Base-by-base conservation (phyloP, 2,888 invertebrate genomes). In the Apotomis capreana region DNA sequence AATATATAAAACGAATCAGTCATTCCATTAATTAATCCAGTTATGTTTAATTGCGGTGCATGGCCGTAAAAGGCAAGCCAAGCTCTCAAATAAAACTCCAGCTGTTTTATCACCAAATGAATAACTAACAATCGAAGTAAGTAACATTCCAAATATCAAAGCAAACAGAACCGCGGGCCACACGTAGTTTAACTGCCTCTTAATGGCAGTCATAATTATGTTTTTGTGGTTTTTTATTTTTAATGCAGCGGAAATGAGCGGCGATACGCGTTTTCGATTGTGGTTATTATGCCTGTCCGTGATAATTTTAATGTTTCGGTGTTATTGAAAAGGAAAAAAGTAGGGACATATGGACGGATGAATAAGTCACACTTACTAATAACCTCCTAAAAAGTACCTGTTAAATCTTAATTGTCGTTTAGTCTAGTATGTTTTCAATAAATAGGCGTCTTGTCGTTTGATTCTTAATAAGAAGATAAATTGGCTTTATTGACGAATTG, bases 211-310 rank as follows among this genome's bases (percentile, higher is more conserved):
- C 44, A 68, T 72, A 72, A 72, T 63, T 61, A 72, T 68, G 62
- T 72, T 72, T 68, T 71, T 71, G 57, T 60, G 59, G 46, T 40
- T 71, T 71, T 68, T 62, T 72, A 63, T 58, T 68, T 68, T 68
- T 68, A 62, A 67, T 13, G 49, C 62, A 68, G 44, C 71, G 71
- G 71, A 72, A 68, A 72, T 72, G 71, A 72, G 71, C 55, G 71
- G 71, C 71, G 71, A 72, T 72, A 72, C 71, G 71, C 71, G 46
- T 60, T 72, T 72, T 68, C 61, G 68, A 68, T 68, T 72, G 68
- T 68, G 68, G 71, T 72, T 62, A 72, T 68, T 72, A 68, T 51
- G 68, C 62, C 52, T 46, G 68, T 72, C 71, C 71, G 68, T 72
- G 71, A 68, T 72, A 62, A 72, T 67, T 72, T 54, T 67, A 72